These are phyloP conservation scores for Strigamia maritima DNA, from an alignment of 2,888 invertebrate genomes.

Conservation along the genomic window DNA sequence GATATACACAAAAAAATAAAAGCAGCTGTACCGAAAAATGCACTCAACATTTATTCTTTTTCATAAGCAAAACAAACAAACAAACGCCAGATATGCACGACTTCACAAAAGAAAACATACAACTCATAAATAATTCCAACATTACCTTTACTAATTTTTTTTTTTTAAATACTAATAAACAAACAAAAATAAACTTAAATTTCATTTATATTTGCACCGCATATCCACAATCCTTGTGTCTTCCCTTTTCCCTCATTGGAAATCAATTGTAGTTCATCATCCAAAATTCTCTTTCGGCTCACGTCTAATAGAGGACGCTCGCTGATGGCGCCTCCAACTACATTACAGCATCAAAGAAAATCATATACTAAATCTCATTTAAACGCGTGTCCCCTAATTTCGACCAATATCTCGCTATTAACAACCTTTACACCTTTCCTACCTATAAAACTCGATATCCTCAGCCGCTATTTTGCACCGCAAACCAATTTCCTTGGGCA, in stretches of 20 bases:
- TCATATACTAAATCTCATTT: neutral
- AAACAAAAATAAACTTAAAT: neutral
- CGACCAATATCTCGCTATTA: conserved; percentile 9
- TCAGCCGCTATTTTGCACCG: neutral
- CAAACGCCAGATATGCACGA: no score
- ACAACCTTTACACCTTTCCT: neutral
- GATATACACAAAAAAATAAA: neutral
- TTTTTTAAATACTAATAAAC: neutral
- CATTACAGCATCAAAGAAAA: conserved; percentile 7
- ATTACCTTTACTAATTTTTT: no score
- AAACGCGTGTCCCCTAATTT: conserved; percentile 6
- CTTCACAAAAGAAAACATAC: neutral
- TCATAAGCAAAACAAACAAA: no score
- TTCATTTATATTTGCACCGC: neutral
- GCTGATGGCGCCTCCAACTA: conserved; percentile 2
- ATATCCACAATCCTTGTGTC: neutral
- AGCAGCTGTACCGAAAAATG: neutral
- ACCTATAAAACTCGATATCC: conserved; percentile 12
- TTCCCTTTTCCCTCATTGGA: neutral
- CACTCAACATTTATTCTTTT: no score
- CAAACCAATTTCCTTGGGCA: conserved; percentile 18
- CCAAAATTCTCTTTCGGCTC: neutral
- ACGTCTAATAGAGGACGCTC: conserved; percentile 9
- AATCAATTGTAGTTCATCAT: conserved; percentile 13
- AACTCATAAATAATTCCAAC: neutral